Base-by-base conservation (phyloP, 2,113 vertebrate genomes). In the Tetrao urogallus region DNA sequence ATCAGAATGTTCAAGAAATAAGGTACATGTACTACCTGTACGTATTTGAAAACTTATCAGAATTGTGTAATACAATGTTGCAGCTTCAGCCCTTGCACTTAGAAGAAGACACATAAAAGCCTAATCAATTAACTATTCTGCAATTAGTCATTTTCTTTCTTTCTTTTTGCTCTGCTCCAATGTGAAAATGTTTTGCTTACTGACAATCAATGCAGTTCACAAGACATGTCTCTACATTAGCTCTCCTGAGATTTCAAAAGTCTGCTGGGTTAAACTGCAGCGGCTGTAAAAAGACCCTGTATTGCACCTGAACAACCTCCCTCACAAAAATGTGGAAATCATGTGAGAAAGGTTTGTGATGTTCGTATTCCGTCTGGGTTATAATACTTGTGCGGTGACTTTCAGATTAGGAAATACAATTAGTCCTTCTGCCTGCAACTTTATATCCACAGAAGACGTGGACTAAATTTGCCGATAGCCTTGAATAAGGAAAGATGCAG, bases 1-100 rank as follows among this genome's bases (percentile, higher is more conserved):
- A 30, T 66, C 42, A 70, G 47, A 81, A 83, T 45, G 8, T 36
- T 13, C 11, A 78, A 61, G 47, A 21, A 42, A 56, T 72, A 54
- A 57, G 2, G 10, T 43, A 24, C 5, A 20, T 21, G 36, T 25
- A n/a, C 36, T 80, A 89, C 18, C 0, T 0, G 0, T 14, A 27
- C 17, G 3, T 11, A 25, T 30, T 40, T 66, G 21, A 83, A 77
- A 42, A 61, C 4, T 80, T 71, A 13, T 2, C 6, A 36, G 50
- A 81, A 81, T 6, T 1, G 2, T 72, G 86, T 57, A 38, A 74
- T 48, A 45, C 57, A 69, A 67, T 36, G 0, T 3, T 81, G 76
- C 19, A 60, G 6, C 24, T 67, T 86, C 42, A 74, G 36, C 6
- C 11, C 34, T 57, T 74, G 10, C 15, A 19, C 17, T 47, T n/a